These are phyloP conservation scores for Crenichthys baileyi DNA, from an alignment of 2,797 vertebrate species.

Conservation along the genomic window DNA sequence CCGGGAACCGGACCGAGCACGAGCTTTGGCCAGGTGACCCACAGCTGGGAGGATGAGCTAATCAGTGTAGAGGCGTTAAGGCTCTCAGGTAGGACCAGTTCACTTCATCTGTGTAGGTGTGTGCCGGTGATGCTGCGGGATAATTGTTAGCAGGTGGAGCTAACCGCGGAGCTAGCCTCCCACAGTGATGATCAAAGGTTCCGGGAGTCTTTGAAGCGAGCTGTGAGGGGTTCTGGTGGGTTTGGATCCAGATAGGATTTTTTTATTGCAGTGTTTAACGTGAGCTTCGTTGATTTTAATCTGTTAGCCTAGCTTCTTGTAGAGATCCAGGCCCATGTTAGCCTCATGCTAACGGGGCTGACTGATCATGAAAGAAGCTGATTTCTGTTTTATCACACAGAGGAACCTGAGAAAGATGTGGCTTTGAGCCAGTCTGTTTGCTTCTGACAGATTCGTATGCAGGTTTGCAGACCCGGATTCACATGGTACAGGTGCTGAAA, in stretches of 20 bases:
- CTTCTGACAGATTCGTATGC: too few relatives aligned
- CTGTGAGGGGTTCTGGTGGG: too few relatives aligned
- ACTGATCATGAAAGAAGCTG: neutral
- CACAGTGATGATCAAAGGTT: too few relatives aligned
- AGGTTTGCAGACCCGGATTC: neutral
- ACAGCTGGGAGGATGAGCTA: conserved; percentile 21
- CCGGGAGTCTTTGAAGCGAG: too few relatives aligned
- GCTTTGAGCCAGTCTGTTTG: neutral
- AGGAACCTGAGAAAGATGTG: neutral
- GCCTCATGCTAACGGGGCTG: conserved; percentile 3
- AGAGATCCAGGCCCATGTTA: conserved; percentile 5
- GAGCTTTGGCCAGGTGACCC: neutral
- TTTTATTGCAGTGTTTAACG: neutral
- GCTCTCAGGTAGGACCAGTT: conserved; percentile 33
- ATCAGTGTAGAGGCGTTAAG: neutral
- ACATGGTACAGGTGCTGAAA: neutral
- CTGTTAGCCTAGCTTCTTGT: neutral
- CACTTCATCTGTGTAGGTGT: neutral
- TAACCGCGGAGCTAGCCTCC: neutral
- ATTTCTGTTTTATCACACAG: neutral
- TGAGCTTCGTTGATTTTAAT: neutral
- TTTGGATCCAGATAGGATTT: neutral
- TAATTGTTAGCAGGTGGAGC: conserved; percentile 21
- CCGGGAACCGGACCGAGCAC: too few relatives aligned
- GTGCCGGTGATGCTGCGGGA: neutral